Evolutionary conservation across 2,888 invertebrate genomes (phyloP), one percentile per base, ranked within the genome.

Genomic region (Drosophila eohydei): DNA sequence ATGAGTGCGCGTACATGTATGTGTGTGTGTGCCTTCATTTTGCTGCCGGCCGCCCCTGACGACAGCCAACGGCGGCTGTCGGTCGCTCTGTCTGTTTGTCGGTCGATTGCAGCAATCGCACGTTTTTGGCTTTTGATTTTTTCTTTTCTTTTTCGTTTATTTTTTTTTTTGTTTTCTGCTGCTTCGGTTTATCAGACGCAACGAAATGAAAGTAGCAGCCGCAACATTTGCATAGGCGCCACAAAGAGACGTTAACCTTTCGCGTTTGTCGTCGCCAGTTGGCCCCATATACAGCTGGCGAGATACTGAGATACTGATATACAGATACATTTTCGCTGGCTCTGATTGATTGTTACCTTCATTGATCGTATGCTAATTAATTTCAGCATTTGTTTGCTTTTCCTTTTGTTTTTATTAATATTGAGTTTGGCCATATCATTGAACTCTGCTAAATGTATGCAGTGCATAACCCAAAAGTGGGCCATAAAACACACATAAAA

Each of bases 151-250:
- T 51, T 36, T 14, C 14, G 30, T 14, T 34, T 34, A 12, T 7
- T 21, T 21, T 36, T 21, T 12, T 36, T 34, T 21, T 51, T 34
- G 4, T 16, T 34, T 32, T 46, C 16, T 14, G 2, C 38, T 38
- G 50, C 48, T 59, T 52, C 11, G 57, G 56, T 63, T 77, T 79
- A 71, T 78, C 72, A 68, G 58, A 56, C 61, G 65, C 55, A 59
- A 57, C 60, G 55, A 73, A 80, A 78, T 78, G 75, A 80, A 80
- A 80, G 78, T 75, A 78, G 81, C 75, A 63, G 61, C 71, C 76
- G 60, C 59, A 63, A 64, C 73, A 81, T 81, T 81, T 80, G 81
- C 80, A 81, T 81, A 81, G 81, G 81, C 80, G 81, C 80, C 80
- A 76, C 66, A 62, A 73, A 73, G 78, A 72, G 75, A 63, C 80